These are phyloP conservation scores for Gambusia yucatana DNA, from an alignment of 2,797 vertebrate genomes.

Conservation along the genomic window DNA sequence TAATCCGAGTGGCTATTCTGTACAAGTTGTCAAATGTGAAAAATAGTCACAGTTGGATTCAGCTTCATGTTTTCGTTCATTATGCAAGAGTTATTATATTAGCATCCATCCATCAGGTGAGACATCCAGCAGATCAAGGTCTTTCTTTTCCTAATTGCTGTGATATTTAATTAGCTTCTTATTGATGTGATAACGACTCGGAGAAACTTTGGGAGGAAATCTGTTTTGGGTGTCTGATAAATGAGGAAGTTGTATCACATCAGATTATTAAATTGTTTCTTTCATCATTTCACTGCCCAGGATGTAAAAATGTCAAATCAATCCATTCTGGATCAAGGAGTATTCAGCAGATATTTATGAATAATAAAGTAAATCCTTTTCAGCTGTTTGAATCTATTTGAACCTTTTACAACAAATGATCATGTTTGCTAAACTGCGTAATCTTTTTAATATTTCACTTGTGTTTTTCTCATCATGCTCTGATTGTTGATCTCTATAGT, in stretches of 20 bases:
- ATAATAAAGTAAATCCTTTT: neutral
- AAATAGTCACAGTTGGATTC: constrained; percentile 1
- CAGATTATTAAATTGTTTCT: neutral
- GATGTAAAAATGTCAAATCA: neutral
- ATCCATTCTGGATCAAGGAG: neutral
- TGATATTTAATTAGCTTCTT: neutral
- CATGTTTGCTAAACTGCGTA: neutral
- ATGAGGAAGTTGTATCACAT: neutral
- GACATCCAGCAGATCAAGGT: neutral
- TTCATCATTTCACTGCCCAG: neutral
- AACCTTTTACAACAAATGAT: neutral
- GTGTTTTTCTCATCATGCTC: neutral
- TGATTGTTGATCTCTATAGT: neutral
- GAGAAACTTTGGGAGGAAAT: neutral
- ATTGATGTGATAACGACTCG: neutral
- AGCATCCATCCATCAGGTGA: neutral
- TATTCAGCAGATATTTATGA: neutral
- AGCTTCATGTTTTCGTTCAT: constrained; percentile 7
- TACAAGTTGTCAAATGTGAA: constrained; percentile 2
- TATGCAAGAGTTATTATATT: neutral
- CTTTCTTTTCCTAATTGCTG: neutral
- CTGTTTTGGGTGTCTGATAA: neutral
- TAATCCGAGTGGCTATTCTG: neutral
- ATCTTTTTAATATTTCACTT: neutral
- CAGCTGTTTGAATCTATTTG: neutral